Percentiles rank a stretch among this genome's conserved stretches.
Evolutionary conservation across 2,888 invertebrate genomes (phyloP).

Genomic region (Nowickia ferox): DNA sequence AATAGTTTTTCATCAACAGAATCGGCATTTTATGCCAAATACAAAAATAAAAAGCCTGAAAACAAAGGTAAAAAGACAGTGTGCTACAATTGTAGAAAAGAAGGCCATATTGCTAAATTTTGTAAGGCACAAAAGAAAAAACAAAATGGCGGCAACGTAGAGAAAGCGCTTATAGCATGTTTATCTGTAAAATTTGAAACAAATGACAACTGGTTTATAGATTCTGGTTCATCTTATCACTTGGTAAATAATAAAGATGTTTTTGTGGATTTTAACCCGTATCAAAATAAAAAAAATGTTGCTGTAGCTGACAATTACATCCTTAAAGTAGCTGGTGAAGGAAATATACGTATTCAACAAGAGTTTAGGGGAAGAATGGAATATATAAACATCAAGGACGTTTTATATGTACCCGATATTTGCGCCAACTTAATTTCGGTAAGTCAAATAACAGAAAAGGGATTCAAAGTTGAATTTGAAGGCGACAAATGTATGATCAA

Average conservation of each 20-base stretch:
- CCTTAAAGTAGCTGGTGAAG: background rate
- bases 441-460: background rate
- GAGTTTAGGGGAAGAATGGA: background rate
- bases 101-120: too few relatives aligned
- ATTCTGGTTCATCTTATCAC: conserved; percentile 7
- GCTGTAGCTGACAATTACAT: background rate
- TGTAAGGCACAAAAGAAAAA: too few relatives aligned
- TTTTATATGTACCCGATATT: conserved; percentile 3
- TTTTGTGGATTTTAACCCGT: background rate
- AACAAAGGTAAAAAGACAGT: too few relatives aligned
- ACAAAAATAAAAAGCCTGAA: too few relatives aligned
- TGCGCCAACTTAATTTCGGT: conserved; percentile 3
- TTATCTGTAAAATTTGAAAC: background rate
- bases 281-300: background rate
- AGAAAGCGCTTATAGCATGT: too few relatives aligned
- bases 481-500: background rate
- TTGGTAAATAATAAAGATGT: background rate
- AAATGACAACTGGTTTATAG: conserved; percentile 3
- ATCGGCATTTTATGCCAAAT: too few relatives aligned
- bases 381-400: background rate
- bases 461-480: background rate
- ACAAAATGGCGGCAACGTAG: too few relatives aligned
- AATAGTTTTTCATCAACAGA: too few relatives aligned
- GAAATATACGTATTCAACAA: background rate
- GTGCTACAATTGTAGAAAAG: too few relatives aligned